Percentiles rank a stretch among this genome's conserved stretches.
These are phyloP conservation scores for Drosophila cardini DNA, from an alignment of 1,140 invertebrate genomes.

Conservation along the genomic window DNA sequence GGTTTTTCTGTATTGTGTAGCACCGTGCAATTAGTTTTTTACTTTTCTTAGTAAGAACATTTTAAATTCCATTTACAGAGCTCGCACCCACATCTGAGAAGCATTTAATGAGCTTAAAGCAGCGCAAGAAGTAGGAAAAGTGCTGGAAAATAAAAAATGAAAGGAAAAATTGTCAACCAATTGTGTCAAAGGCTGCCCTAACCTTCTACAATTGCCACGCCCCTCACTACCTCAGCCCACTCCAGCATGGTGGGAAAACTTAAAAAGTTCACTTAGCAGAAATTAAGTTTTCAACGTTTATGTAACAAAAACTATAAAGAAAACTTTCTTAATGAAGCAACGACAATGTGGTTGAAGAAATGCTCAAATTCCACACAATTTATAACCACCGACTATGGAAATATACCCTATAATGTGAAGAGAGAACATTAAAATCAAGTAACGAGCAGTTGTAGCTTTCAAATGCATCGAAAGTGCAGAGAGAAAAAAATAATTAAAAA, in stretches of 20 bases:
- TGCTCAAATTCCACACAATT: constrained; percentile 56
- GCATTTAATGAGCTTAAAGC: constrained; percentile 72
- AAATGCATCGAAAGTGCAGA: too few relatives aligned
- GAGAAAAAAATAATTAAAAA: too few relatives aligned
- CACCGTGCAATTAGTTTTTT: constrained; percentile 29
- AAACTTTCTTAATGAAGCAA: constrained; percentile 81
- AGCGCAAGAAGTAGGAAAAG: constrained; percentile 6
- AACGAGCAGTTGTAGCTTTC: too few relatives aligned
- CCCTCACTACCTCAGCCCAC: too few relatives aligned
- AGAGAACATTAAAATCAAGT: neutral
- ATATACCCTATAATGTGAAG: neutral
- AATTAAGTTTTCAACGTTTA: constrained; percentile 82
- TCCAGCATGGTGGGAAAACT: constrained; percentile 44
- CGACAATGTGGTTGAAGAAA: constrained; percentile 74
- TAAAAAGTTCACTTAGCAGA: constrained; percentile 81
- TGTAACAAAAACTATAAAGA: constrained; percentile 80
- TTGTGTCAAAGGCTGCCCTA: constrained; percentile 64
- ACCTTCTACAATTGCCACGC: neutral
- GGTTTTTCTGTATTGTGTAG: constrained; percentile 5
- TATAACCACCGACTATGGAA: neutral
- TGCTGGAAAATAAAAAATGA: constrained; percentile 7
- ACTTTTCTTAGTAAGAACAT: constrained; percentile 27
- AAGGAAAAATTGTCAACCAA: constrained; percentile 36
- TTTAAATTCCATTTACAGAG: constrained; percentile 49
- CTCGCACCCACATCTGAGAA: constrained; percentile 15